Base-by-base conservation (phyloP, 2,888 invertebrate species). In the Machimus rusticus region DNA sequence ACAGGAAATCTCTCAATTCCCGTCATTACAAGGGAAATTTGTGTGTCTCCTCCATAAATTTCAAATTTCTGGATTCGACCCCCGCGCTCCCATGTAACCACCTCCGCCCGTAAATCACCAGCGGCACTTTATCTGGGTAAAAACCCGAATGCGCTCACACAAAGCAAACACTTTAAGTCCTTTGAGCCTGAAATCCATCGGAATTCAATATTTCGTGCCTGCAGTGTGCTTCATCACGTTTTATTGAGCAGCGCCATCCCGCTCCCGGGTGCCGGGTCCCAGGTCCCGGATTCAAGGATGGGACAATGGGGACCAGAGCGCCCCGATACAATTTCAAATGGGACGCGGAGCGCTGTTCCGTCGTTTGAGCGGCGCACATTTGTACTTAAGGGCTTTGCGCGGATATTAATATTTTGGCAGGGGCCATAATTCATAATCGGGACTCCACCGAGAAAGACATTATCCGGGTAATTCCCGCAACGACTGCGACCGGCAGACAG, bases 381-480 rank as follows among this genome's bases (percentile, higher is more conserved):
- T 82, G 57, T 51, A 82, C 82, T 57, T 66, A 82, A 57, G 82
- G 82, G 82, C 82, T 66, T 82, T 82, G 28, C 82, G 37, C 66
- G 57, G 82, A 57, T 82, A 82, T 82, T 82, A 82, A 82, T 82
- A 82, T 82, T 82, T 82, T 82, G 31, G 51, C 55, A 55, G 37
- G 14, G 34, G 81, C 55, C 55, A 82, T 82, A 82, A 82, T 34
- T 82, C 82, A 82, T 82, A 82, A 82, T 82, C 57, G 66, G 51
- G 66, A 34, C 51, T 82, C 37, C 6, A 16, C 23, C 19, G 82
- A 55, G 31, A 51, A 57, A 57, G 51, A 46, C 66, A 66, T 66
- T 66, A 66, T 66, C 66, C 12, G 66, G 66, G 66, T 66, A 66
- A 66, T 66, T 51, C 66, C 66, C 12, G 23, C 0, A 66, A 28